Base-by-base conservation (phyloP, 2,888 invertebrate genomes). In the Schizotus pectinicornis region DNA sequence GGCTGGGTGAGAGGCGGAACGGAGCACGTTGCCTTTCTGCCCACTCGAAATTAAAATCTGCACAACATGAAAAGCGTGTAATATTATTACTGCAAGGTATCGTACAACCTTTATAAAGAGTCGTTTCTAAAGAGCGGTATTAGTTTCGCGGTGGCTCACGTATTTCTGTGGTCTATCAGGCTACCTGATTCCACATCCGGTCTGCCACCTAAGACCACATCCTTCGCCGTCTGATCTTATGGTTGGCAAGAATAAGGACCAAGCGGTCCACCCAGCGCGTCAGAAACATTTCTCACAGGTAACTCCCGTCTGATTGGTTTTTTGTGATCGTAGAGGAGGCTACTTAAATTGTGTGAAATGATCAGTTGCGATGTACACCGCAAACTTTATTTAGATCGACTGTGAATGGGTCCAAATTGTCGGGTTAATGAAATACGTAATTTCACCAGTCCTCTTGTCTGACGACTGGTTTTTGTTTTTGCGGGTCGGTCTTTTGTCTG, bases 171-270 rank as follows among this genome's bases (percentile, higher is more conserved):
- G 78, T 76, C 70, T 72, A 63, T 63, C 66, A 67, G 70, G 75
- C 77, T 78, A 78, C 77, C 77, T 78, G 77, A 75, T 76, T 77
- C 77, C 76, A 77, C 77, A 78, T 78, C 78, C 78, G 78, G 78
- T 73, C 73, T 71, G 61, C 69, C 72, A 73, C 70, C 71, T 68
- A 69, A 72, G 69, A 73, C 72, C 72, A 74, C 75, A 74, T 75
- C 75, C 74, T 74, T 67, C 61, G 59, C 39, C 7, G 12, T 42
- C 37, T 53, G 47, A 53, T 67, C 66, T 65, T 65, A 58, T 64
- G 63, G 57, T 62, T 61, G 63, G 55, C 62, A 59, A 53, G 56
- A 60, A 67, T 66, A 65, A 69, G 66, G 63, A 62, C 62, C 49
- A 49, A 61, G 60, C 62, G 59, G 64, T 49, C 63, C 59, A 22